A percentile compares a stretch with the other conserved stretches of the same genome.
Evolutionary conservation across 2,113 vertebrate species (phyloP).

Genomic region (Morone saxatilis): DNA sequence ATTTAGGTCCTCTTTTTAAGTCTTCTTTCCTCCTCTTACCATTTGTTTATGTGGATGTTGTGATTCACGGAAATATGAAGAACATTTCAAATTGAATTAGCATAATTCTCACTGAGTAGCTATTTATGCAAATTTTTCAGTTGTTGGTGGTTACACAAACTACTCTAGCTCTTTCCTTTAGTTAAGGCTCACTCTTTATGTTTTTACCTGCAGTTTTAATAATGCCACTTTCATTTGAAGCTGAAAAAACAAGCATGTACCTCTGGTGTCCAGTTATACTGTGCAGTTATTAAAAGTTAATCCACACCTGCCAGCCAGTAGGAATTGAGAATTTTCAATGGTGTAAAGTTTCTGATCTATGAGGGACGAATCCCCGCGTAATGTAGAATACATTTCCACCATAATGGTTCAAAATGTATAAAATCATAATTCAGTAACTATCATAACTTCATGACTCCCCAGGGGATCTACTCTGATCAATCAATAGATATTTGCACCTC

Average conservation of each 20-base stretch:
- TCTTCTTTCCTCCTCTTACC: background rate
- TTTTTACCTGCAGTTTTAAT: too few relatives aligned
- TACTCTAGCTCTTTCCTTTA: background rate
- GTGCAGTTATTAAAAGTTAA: background rate
- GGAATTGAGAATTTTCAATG: background rate
- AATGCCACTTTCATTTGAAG: background rate
- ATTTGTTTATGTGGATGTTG: background rate
- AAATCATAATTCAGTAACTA: background rate
- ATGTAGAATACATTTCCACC: background rate
- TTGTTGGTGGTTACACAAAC: background rate
- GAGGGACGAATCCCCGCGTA: too few relatives aligned
- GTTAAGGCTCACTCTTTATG: background rate
- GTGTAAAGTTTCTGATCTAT: too few relatives aligned
- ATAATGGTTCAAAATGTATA: background rate
- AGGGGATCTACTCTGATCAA: background rate
- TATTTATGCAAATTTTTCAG: background rate
- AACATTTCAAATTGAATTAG: too few relatives aligned
- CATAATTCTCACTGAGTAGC: background rate
- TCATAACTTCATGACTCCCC: constrained; percentile 12
- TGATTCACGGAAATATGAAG: background rate
- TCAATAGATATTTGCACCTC: constrained; percentile 31
- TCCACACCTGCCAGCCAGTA: background rate
- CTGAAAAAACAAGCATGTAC: background rate
- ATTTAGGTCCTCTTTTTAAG: too few relatives aligned
- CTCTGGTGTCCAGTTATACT: background rate